phyloP scores from a whole-genome alignment of 2,888 invertebrate genomes.

The Laothoe populi region DNA sequence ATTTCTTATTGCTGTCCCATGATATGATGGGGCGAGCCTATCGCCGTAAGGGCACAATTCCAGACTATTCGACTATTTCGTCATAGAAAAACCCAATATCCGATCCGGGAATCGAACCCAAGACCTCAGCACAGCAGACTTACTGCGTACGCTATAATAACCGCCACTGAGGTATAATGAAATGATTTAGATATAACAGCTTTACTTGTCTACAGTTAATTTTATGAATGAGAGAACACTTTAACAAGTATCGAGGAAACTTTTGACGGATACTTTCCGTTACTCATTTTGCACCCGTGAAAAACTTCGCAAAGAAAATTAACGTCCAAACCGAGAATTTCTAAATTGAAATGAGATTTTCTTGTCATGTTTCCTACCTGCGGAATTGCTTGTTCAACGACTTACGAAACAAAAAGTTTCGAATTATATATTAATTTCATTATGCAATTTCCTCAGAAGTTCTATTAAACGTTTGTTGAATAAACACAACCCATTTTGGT shows the following conservation, averaged over 20 bases:
- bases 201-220: slow-evolving; percentile 4
- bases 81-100: too few species aligned
- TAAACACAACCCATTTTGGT: not conserved
- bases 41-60: too few species aligned
- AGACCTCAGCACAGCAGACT: too few species aligned
- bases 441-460: slow-evolving; percentile 16
- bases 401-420: slow-evolving; percentile 27
- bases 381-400: slow-evolving; percentile 23
- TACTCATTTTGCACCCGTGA: slow-evolving; percentile 20
- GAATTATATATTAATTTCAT: slow-evolving; percentile 25
- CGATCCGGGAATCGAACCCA: too few species aligned
- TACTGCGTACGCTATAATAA: too few species aligned
- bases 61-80: too few species aligned
- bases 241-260: slow-evolving; percentile 9
- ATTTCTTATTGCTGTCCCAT: too few species aligned
- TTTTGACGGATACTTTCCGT: slow-evolving; percentile 5
- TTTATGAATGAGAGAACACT: slow-evolving; percentile 5
- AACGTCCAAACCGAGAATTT: slow-evolving; percentile 29
- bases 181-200: not conserved
- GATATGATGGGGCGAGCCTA: too few species aligned
- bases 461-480: slow-evolving; percentile 16
- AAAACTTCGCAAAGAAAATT: slow-evolving; percentile 30
- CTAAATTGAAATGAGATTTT: slow-evolving; percentile 34
- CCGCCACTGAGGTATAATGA: too few species aligned
- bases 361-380: slow-evolving; percentile 30